These are phyloP conservation scores for Mystacides longicornis DNA, from an alignment of 2,888 invertebrate species.

Conservation along the genomic window DNA sequence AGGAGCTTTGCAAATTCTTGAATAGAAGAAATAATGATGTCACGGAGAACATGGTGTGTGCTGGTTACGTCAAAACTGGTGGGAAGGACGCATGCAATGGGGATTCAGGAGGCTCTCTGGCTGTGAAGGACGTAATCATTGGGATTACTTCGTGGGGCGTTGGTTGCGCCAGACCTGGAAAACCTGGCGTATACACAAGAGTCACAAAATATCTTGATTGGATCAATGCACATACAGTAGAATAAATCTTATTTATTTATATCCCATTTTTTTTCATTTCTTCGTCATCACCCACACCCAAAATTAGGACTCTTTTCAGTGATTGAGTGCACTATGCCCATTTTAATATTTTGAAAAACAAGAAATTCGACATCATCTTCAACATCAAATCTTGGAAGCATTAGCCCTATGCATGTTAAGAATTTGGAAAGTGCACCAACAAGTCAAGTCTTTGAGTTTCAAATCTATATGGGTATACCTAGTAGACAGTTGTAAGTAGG, in stretches of 20 bases:
- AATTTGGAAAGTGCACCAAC: too few species aligned
- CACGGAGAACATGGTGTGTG: constrained; percentile 42
- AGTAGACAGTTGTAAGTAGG: too few species aligned
- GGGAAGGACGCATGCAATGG: constrained; percentile 46
- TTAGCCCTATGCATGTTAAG: too few species aligned
- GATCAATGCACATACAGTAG: not conserved
- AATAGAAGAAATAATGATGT: constrained; percentile 37
- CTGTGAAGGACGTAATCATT: constrained; percentile 38
- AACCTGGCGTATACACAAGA: constrained; percentile 52
- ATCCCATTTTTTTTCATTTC: not conserved
- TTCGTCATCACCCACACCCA: not conserved
- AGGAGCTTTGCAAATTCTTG: constrained; percentile 33
- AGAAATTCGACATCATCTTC: too few species aligned
- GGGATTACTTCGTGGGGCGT: constrained; percentile 54
- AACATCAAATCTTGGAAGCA: too few species aligned
- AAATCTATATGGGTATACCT: too few species aligned
- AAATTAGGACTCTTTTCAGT: too few species aligned
- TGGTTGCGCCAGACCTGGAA: constrained; percentile 44
- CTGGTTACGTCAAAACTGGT: constrained; percentile 33
- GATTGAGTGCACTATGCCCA: too few species aligned
- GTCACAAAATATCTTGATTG: constrained; percentile 33
- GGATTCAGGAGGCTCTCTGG: constrained; percentile 54
- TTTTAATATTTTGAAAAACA: too few species aligned
- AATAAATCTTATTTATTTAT: too few species aligned
- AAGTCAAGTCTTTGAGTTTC: too few species aligned